Conservation (phyloP, 2,113 vertebrate genomes). For the Onychorhynchus coronatus region DNA sequence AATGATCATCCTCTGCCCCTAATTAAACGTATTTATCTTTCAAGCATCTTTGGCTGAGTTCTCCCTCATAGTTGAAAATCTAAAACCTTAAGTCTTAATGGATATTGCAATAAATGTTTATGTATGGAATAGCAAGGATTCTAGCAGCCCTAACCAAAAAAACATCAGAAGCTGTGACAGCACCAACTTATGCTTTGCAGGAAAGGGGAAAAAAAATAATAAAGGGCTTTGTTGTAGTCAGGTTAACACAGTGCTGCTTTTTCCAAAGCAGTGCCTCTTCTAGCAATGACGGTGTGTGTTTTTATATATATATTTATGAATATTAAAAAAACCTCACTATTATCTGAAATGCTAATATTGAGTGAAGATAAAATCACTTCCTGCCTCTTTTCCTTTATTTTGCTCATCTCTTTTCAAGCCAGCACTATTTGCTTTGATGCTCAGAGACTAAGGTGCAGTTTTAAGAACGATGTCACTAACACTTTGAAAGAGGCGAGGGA, state of each 20-base stretch:
- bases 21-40: conserved; percentile 99
- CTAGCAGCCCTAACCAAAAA: conserved; percentile 72
- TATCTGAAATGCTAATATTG: conserved; percentile 37
- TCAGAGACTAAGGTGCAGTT: conserved; percentile 31
- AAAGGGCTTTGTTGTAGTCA: conserved; percentile 30
- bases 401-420: conserved; percentile 25
- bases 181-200: conserved; percentile 63
- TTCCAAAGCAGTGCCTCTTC: conserved; percentile 33
- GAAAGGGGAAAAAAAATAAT: neutral
- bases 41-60: conserved; percentile 96
- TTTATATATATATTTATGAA: conserved; percentile 3
- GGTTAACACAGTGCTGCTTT: neutral
- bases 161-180: conserved; percentile 69
- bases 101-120: conserved; percentile 86
- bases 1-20: conserved; percentile 99
- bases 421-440: conserved; percentile 17
- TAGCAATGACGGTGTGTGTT: conserved; percentile 10
- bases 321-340: neutral
- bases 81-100: conserved; percentile 87
- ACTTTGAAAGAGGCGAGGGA: neutral
- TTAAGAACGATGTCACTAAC: neutral
- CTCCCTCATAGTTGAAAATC: conserved; percentile 86
- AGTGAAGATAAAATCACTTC: conserved; percentile 54
- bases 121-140: conserved; percentile 76
- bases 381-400: conserved; percentile 49